phyloP scores from a whole-genome alignment of 2,797 vertebrate genomes.

The Anas capensis region DNA sequence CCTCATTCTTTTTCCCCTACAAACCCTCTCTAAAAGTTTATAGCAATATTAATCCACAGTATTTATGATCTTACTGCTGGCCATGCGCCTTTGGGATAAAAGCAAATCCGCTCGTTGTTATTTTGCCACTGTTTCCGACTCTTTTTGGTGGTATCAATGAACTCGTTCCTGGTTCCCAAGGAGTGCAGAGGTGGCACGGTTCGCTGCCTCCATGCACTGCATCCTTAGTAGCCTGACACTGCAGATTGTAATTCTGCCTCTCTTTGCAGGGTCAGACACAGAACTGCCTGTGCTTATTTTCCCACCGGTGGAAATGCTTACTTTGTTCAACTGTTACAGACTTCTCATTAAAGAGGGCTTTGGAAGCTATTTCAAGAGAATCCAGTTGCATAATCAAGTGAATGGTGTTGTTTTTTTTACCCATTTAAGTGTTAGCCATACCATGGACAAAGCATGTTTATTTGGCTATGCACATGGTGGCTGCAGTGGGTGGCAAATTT shows the following conservation, averaged over 20 bases:
- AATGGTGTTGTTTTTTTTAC: constrained; percentile 11
- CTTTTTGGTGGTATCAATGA: constrained; percentile 44
- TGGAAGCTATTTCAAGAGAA: constrained; percentile 42
- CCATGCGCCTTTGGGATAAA: neutral
- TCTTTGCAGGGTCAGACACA: neutral
- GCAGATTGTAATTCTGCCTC: constrained; percentile 27
- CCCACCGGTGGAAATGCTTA: constrained; percentile 63
- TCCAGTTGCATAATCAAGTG: constrained; percentile 65
- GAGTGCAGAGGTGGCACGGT: constrained; percentile 2
- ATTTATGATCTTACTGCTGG: neutral
- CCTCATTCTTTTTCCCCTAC: neutral
- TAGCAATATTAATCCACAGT: neutral
- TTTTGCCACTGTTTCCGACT: neutral
- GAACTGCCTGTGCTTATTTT: constrained; percentile 16
- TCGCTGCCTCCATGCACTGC: neutral
- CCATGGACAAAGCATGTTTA: constrained; percentile 57
- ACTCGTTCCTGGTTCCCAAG: constrained; percentile 44
- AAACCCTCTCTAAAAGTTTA: neutral
- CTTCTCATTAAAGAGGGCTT: constrained; percentile 48
- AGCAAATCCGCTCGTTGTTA: neutral
- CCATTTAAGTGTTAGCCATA: constrained; percentile 45
- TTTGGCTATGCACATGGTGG: neutral
- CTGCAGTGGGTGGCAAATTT: constrained; percentile 42
- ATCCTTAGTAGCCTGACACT: constrained; percentile 53
- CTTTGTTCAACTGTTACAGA: constrained; percentile 48